These are phyloP conservation scores for Martes martes DNA, from an alignment of 2,113 vertebrate species.

Conservation along the genomic window DNA sequence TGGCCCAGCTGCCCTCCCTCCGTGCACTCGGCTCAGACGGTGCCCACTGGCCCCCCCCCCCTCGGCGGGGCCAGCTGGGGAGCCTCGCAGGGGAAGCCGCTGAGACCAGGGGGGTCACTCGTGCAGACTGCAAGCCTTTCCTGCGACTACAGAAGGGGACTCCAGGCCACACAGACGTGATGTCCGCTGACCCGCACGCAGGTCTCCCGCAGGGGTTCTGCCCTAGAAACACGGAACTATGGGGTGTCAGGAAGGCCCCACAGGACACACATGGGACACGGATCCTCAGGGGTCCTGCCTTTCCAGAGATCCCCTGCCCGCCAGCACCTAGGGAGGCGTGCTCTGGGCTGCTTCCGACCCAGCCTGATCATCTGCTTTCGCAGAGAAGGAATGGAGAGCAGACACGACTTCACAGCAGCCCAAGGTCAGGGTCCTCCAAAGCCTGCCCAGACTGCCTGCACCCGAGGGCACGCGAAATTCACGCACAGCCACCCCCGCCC, in stretches of 20 bases:
- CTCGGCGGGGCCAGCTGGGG: fast-evolving
- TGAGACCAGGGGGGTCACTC: no score
- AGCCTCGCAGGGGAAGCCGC: not conserved
- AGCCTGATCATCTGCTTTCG: not conserved
- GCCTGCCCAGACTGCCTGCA: not conserved
- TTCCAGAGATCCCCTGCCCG: not conserved
- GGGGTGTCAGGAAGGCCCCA: not conserved
- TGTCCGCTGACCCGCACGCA: fast-evolving
- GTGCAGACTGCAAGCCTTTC: not conserved
- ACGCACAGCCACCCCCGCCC: not conserved
- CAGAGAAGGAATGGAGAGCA: not conserved
- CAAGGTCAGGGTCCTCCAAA: not conserved
- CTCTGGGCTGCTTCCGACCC: not conserved
- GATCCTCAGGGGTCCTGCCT: no score
- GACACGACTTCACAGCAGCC: not conserved
- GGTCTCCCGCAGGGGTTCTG: not conserved
- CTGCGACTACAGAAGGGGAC: not conserved
- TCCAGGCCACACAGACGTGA: no score
- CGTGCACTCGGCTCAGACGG: fast-evolving
- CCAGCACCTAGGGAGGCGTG: not conserved
- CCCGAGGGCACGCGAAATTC: not conserved
- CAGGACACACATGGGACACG: not conserved
- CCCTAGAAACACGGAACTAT: not conserved
- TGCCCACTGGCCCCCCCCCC: not conserved
- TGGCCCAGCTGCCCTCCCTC: not conserved